A percentile compares a stretch with the other conserved stretches of the same genome.
Conservation (phyloP, 2,888 invertebrate genomes). For the Ypsolopha scabrella region DNA sequence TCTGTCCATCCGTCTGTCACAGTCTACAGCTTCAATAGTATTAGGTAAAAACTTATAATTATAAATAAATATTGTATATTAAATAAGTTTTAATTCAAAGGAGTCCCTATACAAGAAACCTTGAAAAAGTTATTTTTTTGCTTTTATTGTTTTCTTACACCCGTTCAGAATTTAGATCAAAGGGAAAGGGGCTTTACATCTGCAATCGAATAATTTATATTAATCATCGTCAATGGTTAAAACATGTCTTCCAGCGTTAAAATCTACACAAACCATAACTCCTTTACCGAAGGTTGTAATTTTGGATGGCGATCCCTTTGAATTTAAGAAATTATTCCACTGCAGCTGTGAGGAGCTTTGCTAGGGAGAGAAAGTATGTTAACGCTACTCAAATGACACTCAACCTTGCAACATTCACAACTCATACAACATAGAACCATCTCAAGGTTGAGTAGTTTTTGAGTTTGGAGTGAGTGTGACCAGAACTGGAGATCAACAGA, state of each 20-base stretch:
- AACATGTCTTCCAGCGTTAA: conserved; percentile 65
- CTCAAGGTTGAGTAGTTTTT: no score
- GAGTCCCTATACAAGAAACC: no score
- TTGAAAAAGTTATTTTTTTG: no score
- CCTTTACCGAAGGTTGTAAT: conserved; percentile 32
- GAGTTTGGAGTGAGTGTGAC: conserved; percentile 12
- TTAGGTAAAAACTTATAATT: no score
- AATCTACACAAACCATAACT: conserved; percentile 42
- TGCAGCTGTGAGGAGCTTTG: conserved; percentile 58
- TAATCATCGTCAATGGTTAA: conserved; percentile 67
- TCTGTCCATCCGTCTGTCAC: no score
- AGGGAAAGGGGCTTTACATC: conserved; percentile 51
- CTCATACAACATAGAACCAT: no score
- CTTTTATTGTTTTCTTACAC: conserved; percentile 65
- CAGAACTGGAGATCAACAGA: conserved; percentile 21
- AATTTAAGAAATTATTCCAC: conserved; percentile 54
- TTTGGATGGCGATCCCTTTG: conserved; percentile 48
- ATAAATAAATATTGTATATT: no score
- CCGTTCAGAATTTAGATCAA: conserved; percentile 27
- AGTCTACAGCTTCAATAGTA: no score
- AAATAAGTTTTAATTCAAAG: no score
- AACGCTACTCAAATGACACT: conserved; percentile 11
- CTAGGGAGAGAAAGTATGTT: conserved; percentile 58
- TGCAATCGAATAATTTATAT: conserved; percentile 64
- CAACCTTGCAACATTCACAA: no score